A percentile compares a stretch with the other conserved stretches of the same genome.
Evolutionary conservation across 2,113 vertebrate species (phyloP).

Genomic region (Romanogobio albipinnatus): DNA sequence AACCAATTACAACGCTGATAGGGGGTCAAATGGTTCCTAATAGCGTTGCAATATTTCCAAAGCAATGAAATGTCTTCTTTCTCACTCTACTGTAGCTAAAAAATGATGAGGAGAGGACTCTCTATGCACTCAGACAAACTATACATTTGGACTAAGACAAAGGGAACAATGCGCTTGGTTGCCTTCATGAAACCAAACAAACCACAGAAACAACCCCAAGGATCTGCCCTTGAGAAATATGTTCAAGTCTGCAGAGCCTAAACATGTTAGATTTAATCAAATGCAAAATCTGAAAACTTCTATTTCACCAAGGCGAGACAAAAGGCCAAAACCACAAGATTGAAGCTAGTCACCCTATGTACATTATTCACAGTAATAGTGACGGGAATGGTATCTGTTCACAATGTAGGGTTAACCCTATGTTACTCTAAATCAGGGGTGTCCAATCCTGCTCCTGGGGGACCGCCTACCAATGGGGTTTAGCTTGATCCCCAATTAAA

Average conservation of each 20-base stretch:
- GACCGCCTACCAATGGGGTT: neutral
- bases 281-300: conserved; percentile 28
- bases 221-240: conserved; percentile 42
- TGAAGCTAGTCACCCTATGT: neutral
- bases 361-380: neutral
- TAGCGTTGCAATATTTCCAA: conserved; percentile 52
- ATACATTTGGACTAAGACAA: conserved; percentile 28
- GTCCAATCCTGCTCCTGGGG: neutral
- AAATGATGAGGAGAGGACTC: conserved; percentile 24
- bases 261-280: conserved; percentile 53
- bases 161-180: conserved; percentile 15
- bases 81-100: conserved; percentile 60
- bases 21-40: conserved; percentile 51
- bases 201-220: conserved; percentile 30
- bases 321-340: neutral
- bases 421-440: neutral
- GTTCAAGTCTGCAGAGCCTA: conserved; percentile 38
- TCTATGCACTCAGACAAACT: conserved; percentile 50
- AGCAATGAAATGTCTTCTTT: conserved; percentile 47
- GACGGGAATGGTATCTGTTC: neutral
- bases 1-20: conserved; percentile 59
- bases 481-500: neutral
- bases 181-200: conserved; percentile 38
- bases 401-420: neutral
- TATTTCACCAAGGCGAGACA: conserved; percentile 20